phyloP scores from a whole-genome alignment of 1,140 invertebrate species.

The Thaumetopoea pityocampa region DNA sequence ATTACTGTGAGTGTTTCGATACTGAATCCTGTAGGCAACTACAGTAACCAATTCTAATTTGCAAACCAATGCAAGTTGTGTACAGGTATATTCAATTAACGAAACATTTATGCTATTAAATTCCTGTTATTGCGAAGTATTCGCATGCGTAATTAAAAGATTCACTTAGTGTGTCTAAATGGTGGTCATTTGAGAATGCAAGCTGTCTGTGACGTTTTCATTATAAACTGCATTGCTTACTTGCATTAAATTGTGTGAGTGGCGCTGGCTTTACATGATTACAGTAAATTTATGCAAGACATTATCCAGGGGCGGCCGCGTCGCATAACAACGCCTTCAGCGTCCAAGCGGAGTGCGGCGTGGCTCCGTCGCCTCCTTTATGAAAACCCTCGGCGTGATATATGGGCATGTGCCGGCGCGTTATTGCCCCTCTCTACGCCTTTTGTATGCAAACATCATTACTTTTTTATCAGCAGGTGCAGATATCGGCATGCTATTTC shows the following conservation, averaged over 20 bases:
- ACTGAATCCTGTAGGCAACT: constrained; percentile 33
- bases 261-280: constrained; percentile 53
- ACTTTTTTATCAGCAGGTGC: constrained; percentile 26
- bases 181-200: constrained; percentile 22
- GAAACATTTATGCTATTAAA: constrained; percentile 43
- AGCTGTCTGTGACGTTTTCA: constrained; percentile 23
- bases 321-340: constrained; percentile 66
- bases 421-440: constrained; percentile 55
- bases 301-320: constrained; percentile 62
- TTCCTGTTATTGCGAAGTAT: constrained; percentile 17
- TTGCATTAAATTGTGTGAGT: constrained; percentile 50
- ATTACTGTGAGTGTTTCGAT: constrained; percentile 37
- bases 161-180: constrained; percentile 3
- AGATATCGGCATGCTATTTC: constrained; percentile 26
- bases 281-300: constrained; percentile 70
- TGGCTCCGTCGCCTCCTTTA: constrained; percentile 44
- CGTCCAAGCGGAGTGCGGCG: constrained; percentile 42
- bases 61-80: constrained; percentile 36
- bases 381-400: constrained; percentile 60
- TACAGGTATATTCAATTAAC: constrained; percentile 62
- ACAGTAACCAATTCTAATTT: constrained; percentile 40
- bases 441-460: constrained; percentile 26
- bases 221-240: constrained; percentile 36
- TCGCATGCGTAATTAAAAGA: constrained; percentile 15
- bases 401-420: constrained; percentile 53